Conservation (phyloP, 1,140 invertebrate species). For the Drosophila triauraria region DNA sequence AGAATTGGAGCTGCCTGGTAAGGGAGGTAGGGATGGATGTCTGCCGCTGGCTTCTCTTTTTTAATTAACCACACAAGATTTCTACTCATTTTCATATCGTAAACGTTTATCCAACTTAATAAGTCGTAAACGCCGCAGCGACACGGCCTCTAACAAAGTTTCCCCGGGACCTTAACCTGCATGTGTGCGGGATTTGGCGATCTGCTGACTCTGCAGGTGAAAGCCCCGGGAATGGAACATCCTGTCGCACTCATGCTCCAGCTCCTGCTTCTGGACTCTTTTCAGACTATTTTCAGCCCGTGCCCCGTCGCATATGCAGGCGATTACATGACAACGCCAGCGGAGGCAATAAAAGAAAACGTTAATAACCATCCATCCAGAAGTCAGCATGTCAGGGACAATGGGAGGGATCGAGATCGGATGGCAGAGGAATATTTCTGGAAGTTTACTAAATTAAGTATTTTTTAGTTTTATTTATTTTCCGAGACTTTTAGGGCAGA, state of each 20-base stretch:
- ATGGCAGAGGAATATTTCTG: neutral
- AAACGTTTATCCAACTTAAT: slow-evolving; percentile 84
- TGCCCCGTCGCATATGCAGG: slow-evolving; percentile 34
- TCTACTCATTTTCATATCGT: slow-evolving; percentile 82
- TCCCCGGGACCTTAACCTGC: slow-evolving; percentile 28
- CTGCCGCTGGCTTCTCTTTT: slow-evolving; percentile 54
- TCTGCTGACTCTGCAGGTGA: slow-evolving; percentile 66
- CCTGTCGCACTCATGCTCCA: slow-evolving; percentile 21
- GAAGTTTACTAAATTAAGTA: neutral
- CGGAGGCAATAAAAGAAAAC: slow-evolving; percentile 58
- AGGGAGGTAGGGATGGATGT: neutral
- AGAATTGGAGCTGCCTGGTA: slow-evolving; percentile 9
- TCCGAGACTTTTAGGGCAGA: too few species aligned
- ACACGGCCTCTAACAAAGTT: slow-evolving; percentile 75
- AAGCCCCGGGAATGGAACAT: slow-evolving; percentile 35
- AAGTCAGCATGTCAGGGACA: slow-evolving; percentile 25
- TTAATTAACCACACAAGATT: slow-evolving; percentile 83
- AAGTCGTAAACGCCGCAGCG: slow-evolving; percentile 77
- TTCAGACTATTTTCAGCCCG: slow-evolving; percentile 9
- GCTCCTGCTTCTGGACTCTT: neutral
- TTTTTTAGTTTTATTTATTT: neutral
- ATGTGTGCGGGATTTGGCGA: slow-evolving; percentile 64
- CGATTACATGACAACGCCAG: slow-evolving; percentile 55
- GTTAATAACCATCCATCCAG: slow-evolving; percentile 47
- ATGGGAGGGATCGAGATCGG: slow-evolving; percentile 25